These are phyloP conservation scores for Prochilodus magdalenae DNA, from an alignment of 2,113 vertebrate species.

Conservation along the genomic window DNA sequence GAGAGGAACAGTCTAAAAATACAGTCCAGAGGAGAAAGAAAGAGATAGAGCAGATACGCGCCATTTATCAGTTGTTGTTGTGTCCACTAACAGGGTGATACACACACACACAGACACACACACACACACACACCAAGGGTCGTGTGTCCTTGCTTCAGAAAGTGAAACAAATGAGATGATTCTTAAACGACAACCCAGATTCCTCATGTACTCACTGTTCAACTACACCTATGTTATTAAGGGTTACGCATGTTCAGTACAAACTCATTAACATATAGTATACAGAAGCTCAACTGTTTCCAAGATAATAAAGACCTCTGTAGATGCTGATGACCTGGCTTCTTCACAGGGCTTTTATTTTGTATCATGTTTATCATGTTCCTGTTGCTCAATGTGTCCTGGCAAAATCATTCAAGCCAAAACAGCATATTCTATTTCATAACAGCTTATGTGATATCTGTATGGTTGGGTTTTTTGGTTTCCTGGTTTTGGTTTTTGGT, in stretches of 20 bases:
- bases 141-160: slow-evolving; percentile 24
- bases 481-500: too few relatives aligned
- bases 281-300: neutral
- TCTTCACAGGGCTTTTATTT: too few relatives aligned
- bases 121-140: slow-evolving; percentile 9
- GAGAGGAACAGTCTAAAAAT: slow-evolving; percentile 76
- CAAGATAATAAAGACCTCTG: neutral
- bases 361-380: too few relatives aligned
- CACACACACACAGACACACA: neutral
- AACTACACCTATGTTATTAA: neutral
- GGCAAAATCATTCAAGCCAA: too few relatives aligned
- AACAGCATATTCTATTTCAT: too few relatives aligned
- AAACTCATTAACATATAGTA: neutral
- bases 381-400: too few relatives aligned
- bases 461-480: too few relatives aligned
- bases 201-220: neutral
- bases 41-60: slow-evolving; percentile 14
- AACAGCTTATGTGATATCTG: too few relatives aligned
- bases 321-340: too few relatives aligned
- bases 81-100: neutral
- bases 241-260: neutral
- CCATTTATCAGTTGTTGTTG: slow-evolving; percentile 20
- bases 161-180: neutral
- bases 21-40: slow-evolving; percentile 57
- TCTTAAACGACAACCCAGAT: neutral